A percentile compares a stretch with the other conserved stretches of the same genome.
Evolutionary conservation across 2,888 invertebrate species (phyloP).

Genomic region (Ochropacha duplaris): DNA sequence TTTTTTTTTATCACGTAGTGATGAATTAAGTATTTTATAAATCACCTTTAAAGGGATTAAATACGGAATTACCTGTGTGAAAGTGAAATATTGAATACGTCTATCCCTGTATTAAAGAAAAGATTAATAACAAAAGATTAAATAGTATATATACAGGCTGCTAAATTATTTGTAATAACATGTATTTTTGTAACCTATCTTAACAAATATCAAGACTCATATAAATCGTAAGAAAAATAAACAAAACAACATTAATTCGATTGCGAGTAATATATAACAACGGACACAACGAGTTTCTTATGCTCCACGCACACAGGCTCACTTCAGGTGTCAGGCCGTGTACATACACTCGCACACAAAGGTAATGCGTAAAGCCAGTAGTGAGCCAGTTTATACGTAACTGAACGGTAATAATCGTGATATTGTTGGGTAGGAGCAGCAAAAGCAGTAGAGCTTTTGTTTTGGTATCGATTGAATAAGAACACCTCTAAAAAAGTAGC

Average conservation of each 20-base stretch:
- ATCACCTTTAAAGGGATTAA: too few species aligned
- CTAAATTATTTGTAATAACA: neutral
- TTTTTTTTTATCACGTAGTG: too few species aligned
- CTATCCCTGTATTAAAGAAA: too few species aligned
- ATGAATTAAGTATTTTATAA: too few species aligned
- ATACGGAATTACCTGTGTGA: too few species aligned
- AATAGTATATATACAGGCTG: neutral
- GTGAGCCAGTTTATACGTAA: constrained; percentile 77
- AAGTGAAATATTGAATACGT: too few species aligned
- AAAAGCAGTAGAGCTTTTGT: constrained; percentile 28
- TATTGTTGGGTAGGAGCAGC: constrained; percentile 67
- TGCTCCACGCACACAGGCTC: constrained; percentile 22
- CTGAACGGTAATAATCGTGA: constrained; percentile 79
- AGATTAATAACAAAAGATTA: too few species aligned
- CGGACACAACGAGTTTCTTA: constrained; percentile 36
- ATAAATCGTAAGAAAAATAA: constrained; percentile 39
- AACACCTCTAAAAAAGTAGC: neutral
- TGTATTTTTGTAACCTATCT: neutral
- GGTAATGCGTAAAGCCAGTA: constrained; percentile 72
- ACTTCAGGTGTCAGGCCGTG: constrained; percentile 8
- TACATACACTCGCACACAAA: constrained; percentile 48
- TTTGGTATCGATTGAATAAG: neutral
- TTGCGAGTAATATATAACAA: constrained; percentile 19
- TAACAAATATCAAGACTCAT: constrained; percentile 22
- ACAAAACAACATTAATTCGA: constrained; percentile 23